Evolutionary conservation across 2,113 vertebrate species (phyloP).

Genomic region (Psephotus haematonotus): DNA sequence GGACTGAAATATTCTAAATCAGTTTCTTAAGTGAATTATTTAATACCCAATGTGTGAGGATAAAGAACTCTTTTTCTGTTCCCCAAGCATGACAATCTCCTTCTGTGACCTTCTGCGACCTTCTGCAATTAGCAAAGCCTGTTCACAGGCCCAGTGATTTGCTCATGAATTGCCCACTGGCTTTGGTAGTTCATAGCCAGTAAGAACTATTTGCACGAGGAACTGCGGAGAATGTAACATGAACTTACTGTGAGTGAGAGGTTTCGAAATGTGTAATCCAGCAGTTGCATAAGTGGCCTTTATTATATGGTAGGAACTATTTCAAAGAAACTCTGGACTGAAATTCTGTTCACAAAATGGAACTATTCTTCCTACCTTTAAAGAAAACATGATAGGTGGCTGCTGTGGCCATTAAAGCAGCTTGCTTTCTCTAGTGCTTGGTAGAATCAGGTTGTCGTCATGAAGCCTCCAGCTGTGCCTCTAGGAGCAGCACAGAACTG

Average conservation of each 20-base stretch:
- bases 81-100: neutral
- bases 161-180: neutral
- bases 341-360: neutral
- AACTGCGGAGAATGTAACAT: neutral
- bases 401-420: neutral
- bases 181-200: neutral
- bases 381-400: neutral
- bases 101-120: neutral
- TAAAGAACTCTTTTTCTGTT: neutral
- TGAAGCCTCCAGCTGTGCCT: neutral
- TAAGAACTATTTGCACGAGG: neutral
- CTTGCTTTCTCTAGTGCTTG: neutral
- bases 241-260: neutral
- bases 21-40: neutral
- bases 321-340: neutral
- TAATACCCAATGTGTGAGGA: neutral
- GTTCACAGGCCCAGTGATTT: neutral
- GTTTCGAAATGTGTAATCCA: neutral
- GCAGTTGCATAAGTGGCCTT: neutral
- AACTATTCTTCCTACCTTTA: neutral
- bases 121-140: neutral
- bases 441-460: neutral
- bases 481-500: neutral
- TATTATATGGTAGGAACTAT: neutral
- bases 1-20: neutral